These are phyloP conservation scores for Corythaixoides concolor DNA, from an alignment of 2,113 vertebrate species.

Conservation along the genomic window DNA sequence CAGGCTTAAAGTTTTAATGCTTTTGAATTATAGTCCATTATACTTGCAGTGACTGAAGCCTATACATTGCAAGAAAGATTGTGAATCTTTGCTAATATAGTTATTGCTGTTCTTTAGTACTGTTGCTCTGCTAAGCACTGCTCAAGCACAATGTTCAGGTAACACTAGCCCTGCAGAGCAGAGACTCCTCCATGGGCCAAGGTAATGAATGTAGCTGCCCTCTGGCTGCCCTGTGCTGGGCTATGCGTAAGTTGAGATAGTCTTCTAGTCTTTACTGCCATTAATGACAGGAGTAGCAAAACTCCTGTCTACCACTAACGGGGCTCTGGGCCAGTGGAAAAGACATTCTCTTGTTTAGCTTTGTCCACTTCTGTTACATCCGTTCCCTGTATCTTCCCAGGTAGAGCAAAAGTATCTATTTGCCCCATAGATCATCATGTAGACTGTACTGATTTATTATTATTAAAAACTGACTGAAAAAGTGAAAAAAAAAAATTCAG, in stretches of 20 bases:
- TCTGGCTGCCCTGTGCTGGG: not conserved
- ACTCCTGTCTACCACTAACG: not conserved
- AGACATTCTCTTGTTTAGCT: not conserved
- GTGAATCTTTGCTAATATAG: not conserved
- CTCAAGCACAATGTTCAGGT: not conserved
- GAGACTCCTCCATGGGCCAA: fast-evolving
- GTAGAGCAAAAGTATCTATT: not conserved
- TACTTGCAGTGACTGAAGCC: not conserved
- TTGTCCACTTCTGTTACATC: not conserved
- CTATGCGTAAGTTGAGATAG: not conserved
- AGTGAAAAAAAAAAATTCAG: not conserved
- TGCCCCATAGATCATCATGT: not conserved
- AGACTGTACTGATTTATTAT: not conserved
- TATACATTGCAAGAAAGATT: not conserved
- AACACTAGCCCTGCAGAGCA: not conserved
- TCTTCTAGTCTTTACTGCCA: not conserved
- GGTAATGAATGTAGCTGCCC: not conserved
- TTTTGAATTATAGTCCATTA: conserved; percentile 45
- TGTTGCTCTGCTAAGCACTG: not conserved
- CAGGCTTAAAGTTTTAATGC: conserved; percentile 11
- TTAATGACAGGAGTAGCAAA: not conserved
- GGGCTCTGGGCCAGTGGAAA: not conserved
- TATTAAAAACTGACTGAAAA: not conserved
- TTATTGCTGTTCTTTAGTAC: not conserved
- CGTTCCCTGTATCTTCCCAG: not conserved